Conservation (phyloP, 2,113 vertebrate species). For the Dicrurus megarhynchus region DNA sequence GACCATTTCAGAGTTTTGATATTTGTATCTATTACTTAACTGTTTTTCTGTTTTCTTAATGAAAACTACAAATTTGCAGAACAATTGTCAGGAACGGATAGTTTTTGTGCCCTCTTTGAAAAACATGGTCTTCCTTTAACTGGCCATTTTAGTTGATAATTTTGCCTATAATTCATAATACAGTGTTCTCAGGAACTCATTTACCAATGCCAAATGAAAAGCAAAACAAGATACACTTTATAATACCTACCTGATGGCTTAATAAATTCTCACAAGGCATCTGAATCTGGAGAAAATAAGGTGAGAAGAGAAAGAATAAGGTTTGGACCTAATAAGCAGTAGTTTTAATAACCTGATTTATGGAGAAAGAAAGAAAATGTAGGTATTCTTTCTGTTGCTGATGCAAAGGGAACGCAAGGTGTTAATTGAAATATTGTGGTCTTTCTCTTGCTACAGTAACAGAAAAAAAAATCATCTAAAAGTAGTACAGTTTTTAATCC, state of each 20-base stretch:
- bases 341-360: not conserved
- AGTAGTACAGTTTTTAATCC: not conserved
- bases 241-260: not conserved
- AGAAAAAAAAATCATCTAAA: not conserved
- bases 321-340: not conserved
- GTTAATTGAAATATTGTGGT: not conserved
- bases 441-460: not conserved
- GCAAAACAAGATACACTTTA: not conserved
- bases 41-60: not conserved
- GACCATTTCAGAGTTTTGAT: not conserved
- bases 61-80: not conserved
- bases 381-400: not conserved
- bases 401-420: not conserved
- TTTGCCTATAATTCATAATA: not conserved
- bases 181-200: not conserved
- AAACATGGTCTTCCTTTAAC: not conserved
- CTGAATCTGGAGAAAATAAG: not conserved
- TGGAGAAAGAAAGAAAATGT: not conserved
- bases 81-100: not conserved
- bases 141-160: not conserved
- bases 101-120: not conserved
- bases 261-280: not conserved
- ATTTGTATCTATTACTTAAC: not conserved
- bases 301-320: not conserved
- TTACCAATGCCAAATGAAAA: not conserved